phyloP scores from a whole-genome alignment of 2,797 vertebrate species.

The Lepus townsendii region DNA sequence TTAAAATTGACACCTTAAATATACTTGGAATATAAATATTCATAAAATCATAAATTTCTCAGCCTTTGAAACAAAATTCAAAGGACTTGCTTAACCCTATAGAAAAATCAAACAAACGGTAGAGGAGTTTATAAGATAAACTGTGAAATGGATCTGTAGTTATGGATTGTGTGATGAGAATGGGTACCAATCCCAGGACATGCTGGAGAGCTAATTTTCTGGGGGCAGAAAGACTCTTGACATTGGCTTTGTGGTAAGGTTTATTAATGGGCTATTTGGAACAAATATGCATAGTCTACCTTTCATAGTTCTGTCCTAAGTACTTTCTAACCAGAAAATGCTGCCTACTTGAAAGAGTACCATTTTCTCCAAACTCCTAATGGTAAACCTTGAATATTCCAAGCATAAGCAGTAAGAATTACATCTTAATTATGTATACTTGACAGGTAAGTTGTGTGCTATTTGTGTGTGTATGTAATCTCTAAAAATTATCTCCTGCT shows the following conservation, averaged over 20 bases:
- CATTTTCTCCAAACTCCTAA: constrained; percentile 28
- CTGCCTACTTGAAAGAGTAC: neutral
- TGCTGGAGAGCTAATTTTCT: neutral
- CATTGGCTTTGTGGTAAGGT: neutral
- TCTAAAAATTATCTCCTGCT: constrained; percentile 39
- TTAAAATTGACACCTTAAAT: constrained; percentile 52
- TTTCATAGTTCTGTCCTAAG: constrained; percentile 19
- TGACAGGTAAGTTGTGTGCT: neutral
- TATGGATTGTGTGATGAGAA: neutral
- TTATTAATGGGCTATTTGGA: constrained; percentile 36
- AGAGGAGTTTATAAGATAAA: neutral
- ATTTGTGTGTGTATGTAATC: neutral
- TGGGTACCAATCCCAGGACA: neutral
- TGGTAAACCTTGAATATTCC: constrained; percentile 14
- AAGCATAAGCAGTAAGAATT: constrained; percentile 30
- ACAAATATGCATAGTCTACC: constrained; percentile 14
- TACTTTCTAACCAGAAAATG: constrained; percentile 51
- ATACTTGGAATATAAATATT: constrained; percentile 36
- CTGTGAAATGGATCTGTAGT: neutral
- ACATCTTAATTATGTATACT: neutral
- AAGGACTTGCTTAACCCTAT: neutral
- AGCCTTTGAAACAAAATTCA: constrained; percentile 38
- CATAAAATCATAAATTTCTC: constrained; percentile 13
- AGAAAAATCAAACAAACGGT: constrained; percentile 44
- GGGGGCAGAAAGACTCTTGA: neutral